Conservation (phyloP, 2,797 vertebrate species). For the Craterocephalus amniculus region DNA sequence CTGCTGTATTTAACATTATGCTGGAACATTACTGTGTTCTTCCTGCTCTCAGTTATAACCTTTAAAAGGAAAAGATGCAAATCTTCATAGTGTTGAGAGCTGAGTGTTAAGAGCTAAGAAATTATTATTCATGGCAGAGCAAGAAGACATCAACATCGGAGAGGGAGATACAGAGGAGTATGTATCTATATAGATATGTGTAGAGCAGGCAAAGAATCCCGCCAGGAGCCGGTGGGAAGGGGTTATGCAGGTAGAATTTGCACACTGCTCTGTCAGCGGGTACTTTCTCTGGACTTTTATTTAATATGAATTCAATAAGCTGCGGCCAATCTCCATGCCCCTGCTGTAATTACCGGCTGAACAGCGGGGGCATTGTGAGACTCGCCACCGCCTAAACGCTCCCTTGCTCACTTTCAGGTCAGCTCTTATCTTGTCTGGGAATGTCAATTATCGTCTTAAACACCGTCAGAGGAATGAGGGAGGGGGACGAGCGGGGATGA, state of each 20-base stretch:
- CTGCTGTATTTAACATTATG: no score
- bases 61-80: slow-evolving; percentile 38
- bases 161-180: not conserved
- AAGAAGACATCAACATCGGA: slow-evolving; percentile 19
- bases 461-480: slow-evolving; percentile 47
- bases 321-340: slow-evolving; percentile 67
- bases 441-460: slow-evolving; percentile 83
- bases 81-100: slow-evolving; percentile 21
- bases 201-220: slow-evolving; percentile 22
- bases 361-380: slow-evolving; percentile 75
- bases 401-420: slow-evolving; percentile 74
- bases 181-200: not conserved
- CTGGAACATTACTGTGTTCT: slow-evolving; percentile 22
- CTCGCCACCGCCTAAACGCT: slow-evolving; percentile 69
- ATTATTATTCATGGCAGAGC: slow-evolving; percentile 25
- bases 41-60: slow-evolving; percentile 4
- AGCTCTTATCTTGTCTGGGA: slow-evolving; percentile 81
- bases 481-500: not conserved
- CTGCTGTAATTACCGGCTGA: slow-evolving; percentile 80
- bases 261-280: slow-evolving; percentile 20
- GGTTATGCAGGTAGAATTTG: slow-evolving; percentile 31
- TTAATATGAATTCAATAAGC: slow-evolving; percentile 84
- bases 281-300: slow-evolving; percentile 70
- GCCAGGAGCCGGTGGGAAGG: not conserved
- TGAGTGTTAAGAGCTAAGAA: slow-evolving; percentile 17